phyloP scores from a whole-genome alignment of 2,888 invertebrate genomes.

The Drosophila phalerata region DNA sequence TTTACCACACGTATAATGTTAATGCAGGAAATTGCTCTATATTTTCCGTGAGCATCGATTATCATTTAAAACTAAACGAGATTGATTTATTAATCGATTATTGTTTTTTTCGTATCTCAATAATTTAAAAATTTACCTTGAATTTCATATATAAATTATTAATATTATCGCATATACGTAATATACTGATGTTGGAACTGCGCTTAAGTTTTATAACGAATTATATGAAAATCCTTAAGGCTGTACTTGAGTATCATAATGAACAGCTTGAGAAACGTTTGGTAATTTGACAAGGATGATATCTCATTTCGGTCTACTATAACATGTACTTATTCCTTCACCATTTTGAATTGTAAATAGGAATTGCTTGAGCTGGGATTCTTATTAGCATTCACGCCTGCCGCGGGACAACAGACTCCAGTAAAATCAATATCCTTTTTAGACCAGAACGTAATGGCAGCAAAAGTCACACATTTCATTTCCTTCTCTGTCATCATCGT shows the following conservation, averaged over 20 bases:
- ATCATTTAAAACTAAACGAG: no score
- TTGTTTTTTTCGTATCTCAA: not conserved
- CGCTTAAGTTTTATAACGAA: not conserved
- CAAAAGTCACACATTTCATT: constrained; percentile 66
- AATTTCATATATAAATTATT: no score
- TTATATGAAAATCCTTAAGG: not conserved
- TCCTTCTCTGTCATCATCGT: constrained; percentile 44
- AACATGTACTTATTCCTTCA: not conserved
- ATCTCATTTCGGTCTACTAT: not conserved
- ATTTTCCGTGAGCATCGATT: no score
- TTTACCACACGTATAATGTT: no score
- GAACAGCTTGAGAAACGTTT: not conserved
- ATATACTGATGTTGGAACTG: not conserved
- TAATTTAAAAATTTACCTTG: no score
- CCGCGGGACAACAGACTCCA: constrained; percentile 14
- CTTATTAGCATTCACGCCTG: constrained; percentile 25
- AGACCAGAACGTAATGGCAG: constrained; percentile 33
- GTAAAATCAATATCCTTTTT: constrained; percentile 64
- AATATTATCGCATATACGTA: no score
- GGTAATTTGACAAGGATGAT: not conserved
- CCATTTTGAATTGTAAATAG: constrained; percentile 11
- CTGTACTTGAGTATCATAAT: not conserved
- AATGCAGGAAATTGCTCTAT: no score
- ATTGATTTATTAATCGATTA: not conserved
- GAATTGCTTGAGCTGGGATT: constrained; percentile 18